Base-by-base conservation (phyloP, 1,140 invertebrate species). In the Zaprionus capensis region DNA sequence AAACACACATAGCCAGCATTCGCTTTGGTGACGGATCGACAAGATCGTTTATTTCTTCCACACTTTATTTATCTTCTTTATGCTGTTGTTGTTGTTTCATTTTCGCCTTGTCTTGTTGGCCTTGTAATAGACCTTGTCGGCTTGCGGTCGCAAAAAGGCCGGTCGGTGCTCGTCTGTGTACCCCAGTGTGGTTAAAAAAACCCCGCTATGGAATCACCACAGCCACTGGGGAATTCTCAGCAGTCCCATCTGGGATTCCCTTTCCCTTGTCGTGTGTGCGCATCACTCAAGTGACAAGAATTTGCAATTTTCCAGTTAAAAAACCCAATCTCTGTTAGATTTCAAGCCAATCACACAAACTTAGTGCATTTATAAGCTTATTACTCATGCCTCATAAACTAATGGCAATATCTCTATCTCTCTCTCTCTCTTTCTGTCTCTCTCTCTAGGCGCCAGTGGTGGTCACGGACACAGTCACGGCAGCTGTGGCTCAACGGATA, bases 381-480 rank as follows among this genome's bases (percentile, higher is more conserved):
- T 51, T 36, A 14, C 14, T 17, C 31, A 14, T 46, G 12, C 9
- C 31, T 34, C 31, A 68, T 36, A 56, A 46, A 57, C 46, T 59
- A 14, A 20, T 58, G 15, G 51, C 57, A 70, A 68, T 38, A n/a
- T 38, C n/a, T 7, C 0, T 9, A 6, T 31, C 44, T 36, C 15
- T 12, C n/a, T 41, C 74, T 76, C 12, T 79, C 38, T 15, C 15
- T 36, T 15, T 6, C 1, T 7, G 9, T 26, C 34, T 22, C 15
- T 14, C 9, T 31, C 72, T 78, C 12, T 82, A 90, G 85, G 81
- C 68, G 82, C 85, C 53, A 78, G 64, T 46, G 81, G 70, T 5
- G 85, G 85, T 28, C 85, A 90, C 26, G 85, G 85, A 7, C 85
- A 90, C 31, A 90, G 70, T 46, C 86, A 90, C 70, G 71, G 86